Conservation (phyloP, 2,113 vertebrate genomes). For the Heloderma charlesbogerti region DNA sequence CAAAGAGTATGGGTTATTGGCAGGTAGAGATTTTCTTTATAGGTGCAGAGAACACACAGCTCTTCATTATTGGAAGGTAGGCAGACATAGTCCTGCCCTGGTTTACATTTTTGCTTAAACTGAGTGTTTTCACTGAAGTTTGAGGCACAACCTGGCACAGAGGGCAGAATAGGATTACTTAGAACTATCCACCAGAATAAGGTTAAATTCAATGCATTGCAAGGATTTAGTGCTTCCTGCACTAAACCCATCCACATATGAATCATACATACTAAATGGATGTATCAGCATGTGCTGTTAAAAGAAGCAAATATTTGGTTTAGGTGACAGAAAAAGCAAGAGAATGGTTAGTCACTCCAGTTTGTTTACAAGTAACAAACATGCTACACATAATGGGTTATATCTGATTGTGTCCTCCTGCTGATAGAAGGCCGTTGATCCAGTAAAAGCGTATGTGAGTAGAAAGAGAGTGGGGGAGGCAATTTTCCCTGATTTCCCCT, state of each 20-base stretch:
- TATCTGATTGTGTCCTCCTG: background rate
- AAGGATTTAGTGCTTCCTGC: background rate
- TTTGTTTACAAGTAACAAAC: background rate
- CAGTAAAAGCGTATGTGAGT: too few relatives aligned
- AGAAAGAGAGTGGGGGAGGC: too few relatives aligned
- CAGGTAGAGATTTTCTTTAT: background rate
- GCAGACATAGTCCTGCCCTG: background rate
- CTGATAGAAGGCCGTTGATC: too few relatives aligned
- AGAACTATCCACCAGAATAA: background rate
- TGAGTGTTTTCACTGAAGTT: background rate
- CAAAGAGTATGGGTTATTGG: background rate
- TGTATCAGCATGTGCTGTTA: background rate
- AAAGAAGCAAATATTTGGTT: background rate
- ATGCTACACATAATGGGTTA: background rate
- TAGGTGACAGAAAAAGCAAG: background rate
- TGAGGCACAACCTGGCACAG: background rate
- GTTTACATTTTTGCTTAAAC: background rate
- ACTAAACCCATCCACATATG: background rate
- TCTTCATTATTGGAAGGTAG: background rate
- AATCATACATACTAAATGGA: background rate
- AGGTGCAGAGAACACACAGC: background rate
- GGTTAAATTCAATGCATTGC: background rate
- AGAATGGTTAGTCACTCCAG: background rate
- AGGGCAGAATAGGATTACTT: background rate
- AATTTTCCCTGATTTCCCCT: too few relatives aligned